These are phyloP conservation scores for Vidua chalybeata DNA, from an alignment of 2,113 vertebrate genomes.

Conservation along the genomic window DNA sequence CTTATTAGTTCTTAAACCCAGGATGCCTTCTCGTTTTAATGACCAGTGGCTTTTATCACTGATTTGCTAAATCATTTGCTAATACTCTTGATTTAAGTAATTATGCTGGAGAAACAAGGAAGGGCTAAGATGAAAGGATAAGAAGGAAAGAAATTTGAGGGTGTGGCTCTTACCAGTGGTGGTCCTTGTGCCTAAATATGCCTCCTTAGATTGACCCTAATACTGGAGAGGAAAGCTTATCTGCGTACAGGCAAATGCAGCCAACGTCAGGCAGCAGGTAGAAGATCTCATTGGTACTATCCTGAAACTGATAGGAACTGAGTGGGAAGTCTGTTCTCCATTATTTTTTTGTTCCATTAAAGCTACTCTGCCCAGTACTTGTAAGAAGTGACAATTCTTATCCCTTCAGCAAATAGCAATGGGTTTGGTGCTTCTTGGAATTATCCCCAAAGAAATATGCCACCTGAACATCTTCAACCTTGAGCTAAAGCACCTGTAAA, in stretches of 20 bases:
- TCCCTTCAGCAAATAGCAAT: constrained; percentile 5
- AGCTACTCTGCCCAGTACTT: neutral
- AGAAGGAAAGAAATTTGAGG: neutral
- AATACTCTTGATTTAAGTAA: constrained; percentile 1
- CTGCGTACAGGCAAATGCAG: neutral
- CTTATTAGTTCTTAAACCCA: constrained; percentile 10
- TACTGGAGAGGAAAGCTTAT: neutral
- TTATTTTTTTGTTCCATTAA: neutral
- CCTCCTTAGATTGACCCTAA: neutral
- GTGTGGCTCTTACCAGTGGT: neutral
- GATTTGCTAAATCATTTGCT: constrained; percentile 14
- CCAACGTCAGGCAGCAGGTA: rapidly evolving
- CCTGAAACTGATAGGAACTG: neutral
- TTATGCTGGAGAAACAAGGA: neutral
- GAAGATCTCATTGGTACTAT: neutral
- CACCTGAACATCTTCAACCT: neutral
- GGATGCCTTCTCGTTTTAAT: neutral
- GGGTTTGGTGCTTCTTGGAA: neutral
- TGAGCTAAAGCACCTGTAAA: neutral
- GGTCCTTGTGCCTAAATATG: neutral
- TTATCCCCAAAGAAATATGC: neutral
- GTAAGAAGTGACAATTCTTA: neutral
- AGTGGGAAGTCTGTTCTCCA: neutral
- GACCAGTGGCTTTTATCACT: constrained; percentile 19
- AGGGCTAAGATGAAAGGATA: neutral